Base-by-base conservation (phyloP, 2,888 invertebrate species). In the Rugalucina vietnamica region DNA sequence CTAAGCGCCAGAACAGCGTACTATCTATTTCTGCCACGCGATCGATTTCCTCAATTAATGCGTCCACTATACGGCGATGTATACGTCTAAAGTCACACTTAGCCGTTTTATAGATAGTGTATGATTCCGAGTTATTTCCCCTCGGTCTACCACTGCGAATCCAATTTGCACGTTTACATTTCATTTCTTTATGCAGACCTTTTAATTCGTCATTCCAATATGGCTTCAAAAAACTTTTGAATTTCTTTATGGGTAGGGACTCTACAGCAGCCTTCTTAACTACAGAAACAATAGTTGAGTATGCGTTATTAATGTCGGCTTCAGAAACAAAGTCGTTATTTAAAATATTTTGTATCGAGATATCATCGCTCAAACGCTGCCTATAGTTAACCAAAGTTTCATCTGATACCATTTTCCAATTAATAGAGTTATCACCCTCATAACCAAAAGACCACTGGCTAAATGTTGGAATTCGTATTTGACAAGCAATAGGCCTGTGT, bases 151-250 rank as follows among this genome's bases (percentile, higher is more conserved):
- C 69, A 36, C 21, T 10, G 21, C 34, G 12, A 10, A 69, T 21
- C 69, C 69, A 69, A 34, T 5, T 24, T 69, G 32, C 36, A 4
- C 69, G 69, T 18, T 34, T 34, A 27, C 18, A 18, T 27, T 69
- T 69, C 74, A 74, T 74, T 4, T 74, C 32, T 27, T 50, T 27
- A 29, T 74, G 74, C 34, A 54, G 34, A 24, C 14, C 4, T 1
- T 24, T 29, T 29, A 74, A 32, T n/a, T 74, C 74, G 34, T 74
- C 24, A 36, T 50, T 54, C 74, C 74, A 74, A n/a, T 74, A 74
- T 18, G 74, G 74, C 34, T 74, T 74, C 49, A 74, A 36, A 74
- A 32, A 74, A 32, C 3, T 50, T 24, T 57, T 74, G 54, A 54
- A 74, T 74, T 12, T 29, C 29, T 24, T 24, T 36, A 50, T 57